These are phyloP conservation scores for Crotalus viridis DNA, from an alignment of 2,113 vertebrate species.

Conservation along the genomic window DNA sequence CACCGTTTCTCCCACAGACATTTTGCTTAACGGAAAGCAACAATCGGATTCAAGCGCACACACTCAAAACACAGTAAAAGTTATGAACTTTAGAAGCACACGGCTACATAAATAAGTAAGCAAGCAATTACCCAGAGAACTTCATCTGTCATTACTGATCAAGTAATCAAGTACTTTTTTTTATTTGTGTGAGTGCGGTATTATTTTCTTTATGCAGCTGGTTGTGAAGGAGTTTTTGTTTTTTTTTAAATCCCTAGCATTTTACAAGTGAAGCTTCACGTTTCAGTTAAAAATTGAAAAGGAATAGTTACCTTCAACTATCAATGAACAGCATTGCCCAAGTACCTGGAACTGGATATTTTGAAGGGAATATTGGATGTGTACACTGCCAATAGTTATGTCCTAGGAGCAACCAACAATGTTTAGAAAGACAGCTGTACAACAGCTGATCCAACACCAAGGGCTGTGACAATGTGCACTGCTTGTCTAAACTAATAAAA, in stretches of 20 bases:
- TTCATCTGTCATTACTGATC: neutral
- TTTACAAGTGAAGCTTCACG: neutral
- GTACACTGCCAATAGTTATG: neutral
- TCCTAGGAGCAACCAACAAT: constrained; percentile 28
- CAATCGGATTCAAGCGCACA: neutral
- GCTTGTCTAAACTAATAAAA: neutral
- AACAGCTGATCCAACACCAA: constrained; percentile 45
- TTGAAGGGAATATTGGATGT: constrained; percentile 25
- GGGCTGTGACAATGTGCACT: neutral
- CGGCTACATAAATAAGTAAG: neutral
- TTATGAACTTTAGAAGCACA: neutral
- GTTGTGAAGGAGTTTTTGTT: neutral
- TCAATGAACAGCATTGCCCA: constrained; percentile 32
- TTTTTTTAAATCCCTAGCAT: neutral
- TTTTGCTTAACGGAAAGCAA: neutral
- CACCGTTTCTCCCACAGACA: neutral
- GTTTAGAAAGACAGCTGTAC: constrained; percentile 55
- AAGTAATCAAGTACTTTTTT: neutral
- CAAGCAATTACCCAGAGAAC: neutral
- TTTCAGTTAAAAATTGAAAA: constrained; percentile 2
- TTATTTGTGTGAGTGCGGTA: neutral
- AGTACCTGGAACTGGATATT: constrained; percentile 41
- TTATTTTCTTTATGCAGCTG: neutral
- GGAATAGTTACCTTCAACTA: neutral
- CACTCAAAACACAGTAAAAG: neutral